These are phyloP conservation scores for Syrrhaptes paradoxus DNA, from an alignment of 2,113 vertebrate species.

Conservation along the genomic window DNA sequence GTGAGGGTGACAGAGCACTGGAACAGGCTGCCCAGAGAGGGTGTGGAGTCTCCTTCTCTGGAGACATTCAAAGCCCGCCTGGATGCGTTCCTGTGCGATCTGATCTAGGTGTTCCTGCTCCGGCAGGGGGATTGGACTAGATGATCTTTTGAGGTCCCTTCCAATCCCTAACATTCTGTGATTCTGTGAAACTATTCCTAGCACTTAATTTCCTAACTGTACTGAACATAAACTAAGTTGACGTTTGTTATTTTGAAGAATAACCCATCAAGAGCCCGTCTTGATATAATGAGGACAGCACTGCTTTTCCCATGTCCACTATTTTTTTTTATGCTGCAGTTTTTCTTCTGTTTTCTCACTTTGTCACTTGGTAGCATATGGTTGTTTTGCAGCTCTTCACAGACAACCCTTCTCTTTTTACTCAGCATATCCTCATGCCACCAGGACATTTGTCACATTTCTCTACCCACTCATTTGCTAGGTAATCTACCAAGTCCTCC, in stretches of 20 bases:
- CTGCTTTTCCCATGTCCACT: neutral
- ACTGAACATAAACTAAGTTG: neutral
- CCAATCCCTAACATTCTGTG: too few relatives aligned
- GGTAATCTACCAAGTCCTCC: neutral
- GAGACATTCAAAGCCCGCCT: too few relatives aligned
- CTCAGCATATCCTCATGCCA: neutral
- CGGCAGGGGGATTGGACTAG: too few relatives aligned
- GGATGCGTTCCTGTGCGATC: too few relatives aligned
- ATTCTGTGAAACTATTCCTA: too few relatives aligned
- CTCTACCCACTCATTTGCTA: neutral
- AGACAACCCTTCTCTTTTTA: neutral
- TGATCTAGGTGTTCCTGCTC: too few relatives aligned
- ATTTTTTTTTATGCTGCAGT: neutral
- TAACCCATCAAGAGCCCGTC: neutral
- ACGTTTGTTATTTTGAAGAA: neutral
- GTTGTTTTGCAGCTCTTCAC: neutral
- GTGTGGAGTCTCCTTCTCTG: too few relatives aligned
- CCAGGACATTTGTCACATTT: neutral
- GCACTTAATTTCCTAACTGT: neutral
- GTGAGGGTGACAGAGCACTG: too few relatives aligned
- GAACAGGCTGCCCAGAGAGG: too few relatives aligned
- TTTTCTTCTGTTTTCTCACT: slow-evolving; percentile 11
- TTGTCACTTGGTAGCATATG: slow-evolving; percentile 7
- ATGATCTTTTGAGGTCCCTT: too few relatives aligned
- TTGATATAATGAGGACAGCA: neutral